Conservation (phyloP, 2,888 invertebrate genomes). For the Hetaerina titia region DNA sequence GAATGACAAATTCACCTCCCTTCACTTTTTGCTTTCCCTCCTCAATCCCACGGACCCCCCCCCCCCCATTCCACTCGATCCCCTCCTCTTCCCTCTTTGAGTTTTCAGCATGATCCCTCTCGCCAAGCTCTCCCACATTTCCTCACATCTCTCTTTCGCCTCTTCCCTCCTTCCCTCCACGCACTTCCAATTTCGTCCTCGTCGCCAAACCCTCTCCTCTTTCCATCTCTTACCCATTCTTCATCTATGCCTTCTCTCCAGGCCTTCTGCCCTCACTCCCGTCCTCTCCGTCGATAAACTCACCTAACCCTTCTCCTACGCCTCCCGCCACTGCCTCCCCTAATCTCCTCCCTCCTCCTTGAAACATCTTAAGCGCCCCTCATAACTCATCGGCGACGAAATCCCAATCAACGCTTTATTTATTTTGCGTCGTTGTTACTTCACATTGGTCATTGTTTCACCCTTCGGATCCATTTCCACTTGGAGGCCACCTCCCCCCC, state of each 20-base stretch:
- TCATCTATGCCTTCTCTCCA: background rate
- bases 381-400: constrained; percentile 48
- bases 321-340: background rate
- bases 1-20: constrained; percentile 40
- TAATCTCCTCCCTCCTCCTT: background rate
- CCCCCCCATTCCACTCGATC: background rate
- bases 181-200: background rate
- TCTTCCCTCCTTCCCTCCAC: background rate
- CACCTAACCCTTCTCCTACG: background rate
- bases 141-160: no score
- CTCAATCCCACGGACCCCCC: background rate
- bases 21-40: background rate
- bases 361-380: constrained; percentile 27
- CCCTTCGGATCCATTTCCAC: constrained; percentile 49
- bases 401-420: constrained; percentile 61
- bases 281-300: background rate
- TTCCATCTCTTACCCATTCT: background rate
- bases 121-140: background rate
- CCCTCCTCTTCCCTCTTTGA: background rate
- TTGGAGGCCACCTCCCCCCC: background rate
- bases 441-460: constrained; percentile 55
- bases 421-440: constrained; percentile 34
- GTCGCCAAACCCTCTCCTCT: background rate
- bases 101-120: background rate
- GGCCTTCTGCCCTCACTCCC: background rate